phyloP scores from a whole-genome alignment of 1,140 invertebrate species.

The Heliconius hermathena region DNA sequence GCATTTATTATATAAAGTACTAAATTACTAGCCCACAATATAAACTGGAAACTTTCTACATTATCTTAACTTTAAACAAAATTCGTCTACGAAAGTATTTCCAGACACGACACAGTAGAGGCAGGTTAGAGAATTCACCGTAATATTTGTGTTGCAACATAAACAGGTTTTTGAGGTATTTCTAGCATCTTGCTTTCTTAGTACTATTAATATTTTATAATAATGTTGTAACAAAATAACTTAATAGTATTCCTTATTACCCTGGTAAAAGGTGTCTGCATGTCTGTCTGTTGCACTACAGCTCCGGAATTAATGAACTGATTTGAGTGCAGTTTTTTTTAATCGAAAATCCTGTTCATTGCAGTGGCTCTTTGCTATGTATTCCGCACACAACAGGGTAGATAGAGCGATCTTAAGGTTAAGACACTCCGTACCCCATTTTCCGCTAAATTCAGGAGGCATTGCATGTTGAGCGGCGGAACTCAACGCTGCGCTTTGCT shows the following conservation, averaged over 20 bases:
- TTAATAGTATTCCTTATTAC: background rate
- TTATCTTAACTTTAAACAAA: slow-evolving; percentile 14
- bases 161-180: background rate
- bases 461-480: too few relatives aligned
- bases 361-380: too few relatives aligned
- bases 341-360: too few relatives aligned
- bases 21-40: slow-evolving; percentile 3
- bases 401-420: too few relatives aligned
- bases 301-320: too few relatives aligned
- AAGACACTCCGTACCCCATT: too few relatives aligned
- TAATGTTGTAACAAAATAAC: background rate
- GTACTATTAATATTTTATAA: background rate
- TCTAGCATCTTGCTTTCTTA: background rate
- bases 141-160: slow-evolving; percentile 2
- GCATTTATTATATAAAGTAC: slow-evolving; percentile 1
- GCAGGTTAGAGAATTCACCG: background rate
- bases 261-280: too few relatives aligned
- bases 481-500: too few relatives aligned
- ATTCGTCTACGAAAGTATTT: slow-evolving; percentile 1
- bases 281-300: too few relatives aligned
- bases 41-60: background rate
- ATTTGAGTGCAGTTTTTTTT: too few relatives aligned
- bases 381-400: too few relatives aligned
- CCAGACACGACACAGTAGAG: background rate
- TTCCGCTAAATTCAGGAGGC: too few relatives aligned